Evolutionary conservation across 2,888 invertebrate genomes (phyloP), one percentile per base, ranked within the genome.

Genomic region (Auanema freiburgensis): DNA sequence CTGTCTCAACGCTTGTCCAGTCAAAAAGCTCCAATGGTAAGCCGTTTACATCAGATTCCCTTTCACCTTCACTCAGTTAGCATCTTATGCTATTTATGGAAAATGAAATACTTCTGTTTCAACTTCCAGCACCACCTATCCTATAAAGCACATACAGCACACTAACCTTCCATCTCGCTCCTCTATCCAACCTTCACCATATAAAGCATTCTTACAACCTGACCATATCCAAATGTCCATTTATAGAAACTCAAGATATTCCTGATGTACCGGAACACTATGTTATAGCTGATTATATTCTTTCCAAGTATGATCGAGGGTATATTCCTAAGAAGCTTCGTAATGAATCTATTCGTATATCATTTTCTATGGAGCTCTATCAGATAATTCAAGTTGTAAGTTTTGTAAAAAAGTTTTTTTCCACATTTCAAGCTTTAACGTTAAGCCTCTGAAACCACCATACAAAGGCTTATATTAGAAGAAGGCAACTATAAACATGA

Each of bases 361-460:
- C 72, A 16, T 83, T 83, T 65, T 71, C 71, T 23, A 83, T 81
- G 79, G 80, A 83, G 53, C 61, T 81, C 12, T 81, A 81, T 64
- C 81, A 81, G 63, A 77, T 81, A 16, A 72, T 81, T 49, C 77
- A 81, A 64, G 71, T 81, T 67, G 81, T 81, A 52, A 63, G 79
- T 65, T 25, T 11, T 25, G 12, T 55, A n/a, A 1, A 5, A 14
- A 21, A 2, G 4, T 16, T 40, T 46, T 56, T 60, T n/a, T 41
- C 42, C 55, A 10, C 21, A n/a, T 57, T 18, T 50, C 11, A 21
- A 33, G 33, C 33, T 33, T 33, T 8, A 33, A 5, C 33, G 3
- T 33, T 33, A 33, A 33, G 33, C 33, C 8, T 33, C 4, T 8
- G 4, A 3, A 33, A 5, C 8, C 33, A 33, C 33, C 21, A 46